Base-by-base conservation (phyloP, 2,113 vertebrate genomes). In the Aleadryas rufinucha region DNA sequence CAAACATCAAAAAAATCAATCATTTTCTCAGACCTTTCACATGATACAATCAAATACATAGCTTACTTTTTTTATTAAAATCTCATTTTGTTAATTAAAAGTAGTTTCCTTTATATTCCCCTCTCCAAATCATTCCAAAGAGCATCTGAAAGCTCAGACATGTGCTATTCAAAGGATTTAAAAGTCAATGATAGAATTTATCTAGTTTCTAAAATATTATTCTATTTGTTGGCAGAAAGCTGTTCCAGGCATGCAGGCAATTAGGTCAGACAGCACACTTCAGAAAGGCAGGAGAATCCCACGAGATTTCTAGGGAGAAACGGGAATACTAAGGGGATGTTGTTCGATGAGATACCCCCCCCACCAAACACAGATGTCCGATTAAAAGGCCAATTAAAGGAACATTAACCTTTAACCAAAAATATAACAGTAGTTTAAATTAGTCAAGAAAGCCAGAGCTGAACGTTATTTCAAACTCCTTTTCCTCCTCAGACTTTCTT, bases 351-450 rank as follows among this genome's bases (percentile, higher is more conserved):
- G 1, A 76, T 35, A 12, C 56, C 68, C 68, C 52, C 28, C 14
- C 16, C 87, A 49, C 69, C 88, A 75, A 95, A 83, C 91, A 42
- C 95, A 95, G 92, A 76, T 83, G 91, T 53, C 77, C 24, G 37
- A 95, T 79, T 95, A 97, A 95, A 96, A 95, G 94, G 91, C 78
- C 89, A 97, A 96, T 96, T 96, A 95, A 95, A 94, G 74, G 66
- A 52, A 89, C 94, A 95, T 96, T 95, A 96, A 97, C 96, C 96
- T 95, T 91, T 94, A 95, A 91, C 95, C 95, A 94, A 93, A 96
- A 96, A 91, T 95, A 93, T 74, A 95, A 91, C 96, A 95, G 94
- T 91, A 95, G 97, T 97, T 97, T 95, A 96, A 96, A 95, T 93
- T 87, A 97, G 96, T 90, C 88, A 56, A 61, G 84, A 84, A 95